Conservation (phyloP, 53 echinoderm and acorn worm genomes). For the Arbacia lixula region DNA sequence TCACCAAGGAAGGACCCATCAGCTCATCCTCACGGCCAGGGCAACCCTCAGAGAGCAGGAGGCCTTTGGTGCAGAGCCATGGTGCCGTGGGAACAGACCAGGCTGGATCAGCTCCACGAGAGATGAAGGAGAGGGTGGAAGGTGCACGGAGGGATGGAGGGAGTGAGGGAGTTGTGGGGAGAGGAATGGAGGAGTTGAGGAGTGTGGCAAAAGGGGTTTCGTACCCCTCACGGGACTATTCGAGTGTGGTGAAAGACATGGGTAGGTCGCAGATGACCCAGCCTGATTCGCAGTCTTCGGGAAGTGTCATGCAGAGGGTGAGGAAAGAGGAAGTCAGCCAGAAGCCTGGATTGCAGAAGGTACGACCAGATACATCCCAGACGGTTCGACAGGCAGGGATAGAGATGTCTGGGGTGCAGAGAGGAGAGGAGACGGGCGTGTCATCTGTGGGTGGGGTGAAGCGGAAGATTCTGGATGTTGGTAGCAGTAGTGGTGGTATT, state of each 20-base stretch:
- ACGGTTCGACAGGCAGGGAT: neutral
- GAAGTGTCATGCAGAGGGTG: neutral
- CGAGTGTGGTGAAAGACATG: too few relatives aligned
- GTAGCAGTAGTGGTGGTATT: neutral
- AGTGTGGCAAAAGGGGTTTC: neutral
- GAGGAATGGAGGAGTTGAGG: neutral
- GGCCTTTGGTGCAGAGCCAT: neutral
- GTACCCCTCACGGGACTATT: too few relatives aligned
- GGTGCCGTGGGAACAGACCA: neutral
- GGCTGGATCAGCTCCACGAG: neutral
- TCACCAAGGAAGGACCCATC: neutral
- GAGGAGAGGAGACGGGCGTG: neutral
- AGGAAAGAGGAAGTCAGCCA: neutral
- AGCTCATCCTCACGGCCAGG: neutral
- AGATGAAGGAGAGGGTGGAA: neutral
- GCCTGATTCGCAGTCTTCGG: neutral
- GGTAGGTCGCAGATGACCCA: neutral
- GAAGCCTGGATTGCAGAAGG: neutral
- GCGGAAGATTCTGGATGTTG: constrained; percentile 1
- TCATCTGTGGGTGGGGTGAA: neutral
- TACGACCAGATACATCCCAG: neutral
- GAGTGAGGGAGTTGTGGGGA: neutral
- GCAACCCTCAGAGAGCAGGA: neutral
- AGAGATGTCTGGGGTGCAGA: neutral
- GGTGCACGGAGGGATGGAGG: neutral